Evolutionary conservation across 2,888 invertebrate genomes (phyloP), one percentile per base, ranked within the genome.

Genomic region (Tethea ocularis): DNA sequence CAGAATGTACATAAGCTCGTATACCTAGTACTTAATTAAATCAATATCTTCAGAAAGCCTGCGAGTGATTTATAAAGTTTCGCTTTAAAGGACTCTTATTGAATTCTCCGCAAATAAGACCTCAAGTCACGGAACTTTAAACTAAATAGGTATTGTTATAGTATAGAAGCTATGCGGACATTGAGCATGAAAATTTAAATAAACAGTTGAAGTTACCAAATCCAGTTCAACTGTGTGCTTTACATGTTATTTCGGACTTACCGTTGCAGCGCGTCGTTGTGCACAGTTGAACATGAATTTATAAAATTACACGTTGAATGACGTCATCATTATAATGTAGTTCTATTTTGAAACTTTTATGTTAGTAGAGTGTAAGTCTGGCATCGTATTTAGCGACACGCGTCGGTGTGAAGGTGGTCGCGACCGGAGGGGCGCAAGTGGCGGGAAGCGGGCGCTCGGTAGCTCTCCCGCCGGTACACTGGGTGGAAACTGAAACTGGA

Each of bases 401-500:
- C 46, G 11, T 46, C 10, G 46, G 46, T 46, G 46, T 10, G 46
- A 10, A 20, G 46, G 46, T 20, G 0, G 20, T 20, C 17, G 46
- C 46, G 17, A 20, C 20, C 10, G 46, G 46, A 20, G 20, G 46
- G 41, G 46, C 8, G 29, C 33, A 33, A 33, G 20, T 36, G 62
- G 51, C 51, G 33, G 67, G 26, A 53, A 53, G 71, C 87, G 86
- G 66, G 78, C 83, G 73, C 69, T 70, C 75, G 75, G 73, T 61
- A 67, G 76, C 75, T 71, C 75, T 79, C 78, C 79, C 82, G 78
- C 69, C 77, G 74, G 66, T 63, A 64, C 61, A 89, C 88, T 88
- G 85, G 26, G 3, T 26, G 26, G 72, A 77, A 76, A 72, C 65
- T 61, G 63, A 64, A 69, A 64, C 67, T 61, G 60, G 67, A 61